Percentiles rank a stretch among this genome's conserved stretches.
Conservation (phyloP, 2,888 invertebrate genomes). For the Brachypalpus laphriformis region DNA sequence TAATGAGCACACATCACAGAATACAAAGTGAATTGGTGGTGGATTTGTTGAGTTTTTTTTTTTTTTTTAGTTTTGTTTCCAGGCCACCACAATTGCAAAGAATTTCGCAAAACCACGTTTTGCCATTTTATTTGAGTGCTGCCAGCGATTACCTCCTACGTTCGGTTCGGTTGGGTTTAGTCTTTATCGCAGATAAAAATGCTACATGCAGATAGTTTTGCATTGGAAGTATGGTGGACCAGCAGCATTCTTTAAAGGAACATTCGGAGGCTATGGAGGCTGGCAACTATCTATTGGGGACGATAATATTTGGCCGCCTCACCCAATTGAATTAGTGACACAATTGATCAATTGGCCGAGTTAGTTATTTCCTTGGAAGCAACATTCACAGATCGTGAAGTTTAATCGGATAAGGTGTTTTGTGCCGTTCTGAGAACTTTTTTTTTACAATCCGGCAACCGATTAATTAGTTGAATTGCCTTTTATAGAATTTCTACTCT, state of each 20-base stretch:
- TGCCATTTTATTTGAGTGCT: slow-evolving; percentile 12
- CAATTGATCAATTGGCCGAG: slow-evolving; percentile 16
- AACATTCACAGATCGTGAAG: background rate
- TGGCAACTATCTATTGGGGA: background rate
- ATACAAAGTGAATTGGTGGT: slow-evolving; percentile 48
- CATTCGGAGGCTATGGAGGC: background rate
- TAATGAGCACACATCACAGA: slow-evolving; percentile 68
- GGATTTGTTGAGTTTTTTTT: background rate
- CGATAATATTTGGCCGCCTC: background rate
- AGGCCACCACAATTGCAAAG: slow-evolving; percentile 51
- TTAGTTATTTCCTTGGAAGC: background rate
- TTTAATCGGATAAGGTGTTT: background rate
- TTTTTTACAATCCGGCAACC: background rate
- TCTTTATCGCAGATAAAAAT: slow-evolving; percentile 4
- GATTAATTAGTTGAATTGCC: background rate
- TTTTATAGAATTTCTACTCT: background rate
- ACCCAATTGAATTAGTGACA: slow-evolving; percentile 5
- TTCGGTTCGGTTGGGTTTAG: background rate
- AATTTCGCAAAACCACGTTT: slow-evolving; percentile 63
- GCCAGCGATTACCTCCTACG: slow-evolving; percentile 32
- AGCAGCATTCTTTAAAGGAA: slow-evolving; percentile 13
- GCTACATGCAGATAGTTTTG: background rate
- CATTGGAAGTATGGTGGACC: background rate
- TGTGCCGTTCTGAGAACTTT: background rate
- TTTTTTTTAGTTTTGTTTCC: slow-evolving; percentile 36